phyloP scores from a whole-genome alignment of 2,797 vertebrate genomes.

The Hydrophis major region DNA sequence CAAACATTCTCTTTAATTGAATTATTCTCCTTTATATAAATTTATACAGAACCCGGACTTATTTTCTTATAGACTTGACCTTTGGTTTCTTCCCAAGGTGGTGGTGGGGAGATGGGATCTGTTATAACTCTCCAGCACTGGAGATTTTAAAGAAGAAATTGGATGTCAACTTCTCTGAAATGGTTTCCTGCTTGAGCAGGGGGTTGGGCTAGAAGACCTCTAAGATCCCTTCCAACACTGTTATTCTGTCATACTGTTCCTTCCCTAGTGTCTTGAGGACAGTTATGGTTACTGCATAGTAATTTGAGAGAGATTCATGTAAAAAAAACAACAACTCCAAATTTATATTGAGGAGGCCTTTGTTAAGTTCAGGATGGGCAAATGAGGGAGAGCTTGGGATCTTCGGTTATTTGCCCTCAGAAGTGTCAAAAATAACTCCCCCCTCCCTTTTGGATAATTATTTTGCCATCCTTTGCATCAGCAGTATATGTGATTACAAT shows the following conservation, averaged over 20 bases:
- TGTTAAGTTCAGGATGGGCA: neutral
- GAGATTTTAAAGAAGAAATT: too few species aligned
- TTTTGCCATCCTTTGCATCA: neutral
- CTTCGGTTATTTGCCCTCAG: neutral
- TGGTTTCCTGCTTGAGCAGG: too few species aligned
- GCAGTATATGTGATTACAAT: constrained; percentile 12
- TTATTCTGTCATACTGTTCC: too few species aligned
- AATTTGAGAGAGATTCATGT: neutral
- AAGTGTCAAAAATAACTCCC: neutral
- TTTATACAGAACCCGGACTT: neutral
- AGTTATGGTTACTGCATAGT: neutral
- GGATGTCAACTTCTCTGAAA: too few species aligned
- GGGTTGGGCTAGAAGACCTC: too few species aligned
- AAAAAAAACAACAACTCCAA: neutral
- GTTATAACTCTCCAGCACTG: too few species aligned
- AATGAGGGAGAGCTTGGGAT: neutral
- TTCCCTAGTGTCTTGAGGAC: neutral
- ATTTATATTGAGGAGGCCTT: neutral
- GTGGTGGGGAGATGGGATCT: too few species aligned
- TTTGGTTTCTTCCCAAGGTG: neutral
- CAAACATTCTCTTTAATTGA: neutral
- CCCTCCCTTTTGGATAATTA: neutral
- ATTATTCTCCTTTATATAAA: neutral
- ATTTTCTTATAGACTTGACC: neutral
- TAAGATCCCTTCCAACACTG: too few species aligned